A percentile compares a stretch with the other conserved stretches of the same genome.
Conservation (phyloP, 2,113 vertebrate species). For the Pangasianodon hypophthalmus region DNA sequence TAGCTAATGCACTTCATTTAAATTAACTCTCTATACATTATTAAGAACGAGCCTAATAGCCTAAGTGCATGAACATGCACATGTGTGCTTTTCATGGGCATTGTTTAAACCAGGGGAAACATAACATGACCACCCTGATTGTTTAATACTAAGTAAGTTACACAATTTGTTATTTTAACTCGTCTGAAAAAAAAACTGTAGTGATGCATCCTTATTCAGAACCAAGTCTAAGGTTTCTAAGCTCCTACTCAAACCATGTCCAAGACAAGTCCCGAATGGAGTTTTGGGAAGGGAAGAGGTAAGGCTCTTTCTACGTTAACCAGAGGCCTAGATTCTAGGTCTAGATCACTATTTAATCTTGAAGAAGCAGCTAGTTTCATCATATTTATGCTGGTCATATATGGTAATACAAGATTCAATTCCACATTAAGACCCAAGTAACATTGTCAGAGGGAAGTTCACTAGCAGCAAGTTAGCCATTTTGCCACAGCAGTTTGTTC, state of each 20-base stretch:
- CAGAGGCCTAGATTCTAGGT: not conserved
- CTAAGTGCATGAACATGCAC: not conserved
- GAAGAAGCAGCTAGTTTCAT: not conserved
- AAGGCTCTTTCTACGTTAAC: not conserved
- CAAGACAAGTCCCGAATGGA: not conserved
- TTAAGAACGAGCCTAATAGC: not conserved
- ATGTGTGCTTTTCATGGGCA: not conserved
- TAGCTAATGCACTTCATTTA: not conserved
- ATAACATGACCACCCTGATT: not conserved
- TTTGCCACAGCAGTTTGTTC: not conserved
- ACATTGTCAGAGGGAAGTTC: not conserved
- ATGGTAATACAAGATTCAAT: not conserved
- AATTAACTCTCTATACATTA: not conserved
- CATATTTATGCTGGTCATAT: not conserved
- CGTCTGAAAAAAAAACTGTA: not conserved
- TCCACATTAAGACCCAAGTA: not conserved
- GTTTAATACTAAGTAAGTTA: not conserved
- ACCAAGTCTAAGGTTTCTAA: not conserved
- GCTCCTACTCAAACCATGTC: not conserved
- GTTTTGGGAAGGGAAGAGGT: not conserved
- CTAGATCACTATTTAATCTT: not conserved
- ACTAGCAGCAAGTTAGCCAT: not conserved
- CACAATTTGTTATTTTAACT: not conserved
- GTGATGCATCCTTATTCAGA: not conserved
- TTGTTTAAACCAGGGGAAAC: not conserved